Conservation (phyloP, 2,113 vertebrate genomes). For the Pygoscelis antarcticus region DNA sequence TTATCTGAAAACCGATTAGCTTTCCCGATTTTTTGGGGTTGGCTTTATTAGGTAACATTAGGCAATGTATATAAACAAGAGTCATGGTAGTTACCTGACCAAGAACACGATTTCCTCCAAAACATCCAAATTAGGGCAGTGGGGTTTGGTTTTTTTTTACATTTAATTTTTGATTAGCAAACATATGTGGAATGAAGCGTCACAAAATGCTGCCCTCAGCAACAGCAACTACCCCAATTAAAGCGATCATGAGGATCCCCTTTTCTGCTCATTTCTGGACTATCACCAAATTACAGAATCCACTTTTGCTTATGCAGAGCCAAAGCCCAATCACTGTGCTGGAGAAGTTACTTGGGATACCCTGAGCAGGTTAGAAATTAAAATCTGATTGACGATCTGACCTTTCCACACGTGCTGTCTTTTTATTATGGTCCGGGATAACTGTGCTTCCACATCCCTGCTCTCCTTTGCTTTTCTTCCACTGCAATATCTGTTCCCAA, state of each 20-base stretch:
- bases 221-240: background rate
- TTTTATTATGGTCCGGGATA: background rate
- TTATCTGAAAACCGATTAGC: background rate
- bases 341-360: background rate
- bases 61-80: background rate
- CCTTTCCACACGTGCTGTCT: background rate
- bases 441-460: background rate
- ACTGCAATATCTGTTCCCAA: background rate
- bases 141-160: background rate
- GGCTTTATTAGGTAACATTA: background rate
- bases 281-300: background rate
- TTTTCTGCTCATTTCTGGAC: background rate
- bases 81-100: background rate
- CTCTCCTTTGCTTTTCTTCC: background rate
- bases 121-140: background rate
- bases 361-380: background rate
- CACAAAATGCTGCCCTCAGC: background rate
- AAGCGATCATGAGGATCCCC: background rate
- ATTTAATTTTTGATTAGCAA: background rate
- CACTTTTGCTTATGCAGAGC: background rate
- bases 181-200: background rate
- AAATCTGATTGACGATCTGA: background rate
- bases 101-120: background rate
- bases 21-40: background rate
- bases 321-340: background rate